phyloP scores from a whole-genome alignment of 2,888 invertebrate genomes.

The Mesopsocus fuscifrons region DNA sequence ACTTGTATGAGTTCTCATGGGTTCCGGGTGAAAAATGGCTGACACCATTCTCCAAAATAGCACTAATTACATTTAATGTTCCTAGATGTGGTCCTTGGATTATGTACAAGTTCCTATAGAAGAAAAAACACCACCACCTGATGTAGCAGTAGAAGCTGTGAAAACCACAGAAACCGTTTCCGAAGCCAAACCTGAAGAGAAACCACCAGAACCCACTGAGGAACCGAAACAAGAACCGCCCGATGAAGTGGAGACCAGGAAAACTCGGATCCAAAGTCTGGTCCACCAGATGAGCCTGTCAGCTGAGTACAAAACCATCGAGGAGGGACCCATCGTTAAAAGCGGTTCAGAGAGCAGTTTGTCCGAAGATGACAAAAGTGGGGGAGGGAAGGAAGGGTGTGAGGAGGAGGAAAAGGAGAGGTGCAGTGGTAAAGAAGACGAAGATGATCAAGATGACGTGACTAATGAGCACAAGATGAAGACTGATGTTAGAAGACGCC shows the following conservation, averaged over 20 bases:
- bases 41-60: too few relatives aligned
- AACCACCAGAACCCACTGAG: conserved; percentile 17
- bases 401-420: conserved; percentile 52
- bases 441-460: conserved; percentile 14
- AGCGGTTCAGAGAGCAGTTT: conserved; percentile 80
- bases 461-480: background rate
- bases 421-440: conserved; percentile 45
- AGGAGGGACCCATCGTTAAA: conserved; percentile 39
- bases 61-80: too few relatives aligned
- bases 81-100: conserved; percentile 92
- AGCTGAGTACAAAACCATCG: conserved; percentile 26
- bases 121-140: conserved; percentile 20
- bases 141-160: conserved; percentile 11
- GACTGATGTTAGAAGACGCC: background rate
- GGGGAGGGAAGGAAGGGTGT: conserved; percentile 46
- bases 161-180: background rate
- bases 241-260: conserved; percentile 29
- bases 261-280: conserved; percentile 40
- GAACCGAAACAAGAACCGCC: conserved; percentile 28
- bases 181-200: background rate
- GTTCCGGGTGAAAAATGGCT: too few relatives aligned
- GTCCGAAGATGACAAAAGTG: conserved; percentile 45
- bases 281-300: conserved; percentile 69
- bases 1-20: too few relatives aligned
- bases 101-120: conserved; percentile 69